A percentile compares a stretch with the other conserved stretches of the same genome.
Conservation (phyloP, 2,888 invertebrate species). For the Elmis aenea region DNA sequence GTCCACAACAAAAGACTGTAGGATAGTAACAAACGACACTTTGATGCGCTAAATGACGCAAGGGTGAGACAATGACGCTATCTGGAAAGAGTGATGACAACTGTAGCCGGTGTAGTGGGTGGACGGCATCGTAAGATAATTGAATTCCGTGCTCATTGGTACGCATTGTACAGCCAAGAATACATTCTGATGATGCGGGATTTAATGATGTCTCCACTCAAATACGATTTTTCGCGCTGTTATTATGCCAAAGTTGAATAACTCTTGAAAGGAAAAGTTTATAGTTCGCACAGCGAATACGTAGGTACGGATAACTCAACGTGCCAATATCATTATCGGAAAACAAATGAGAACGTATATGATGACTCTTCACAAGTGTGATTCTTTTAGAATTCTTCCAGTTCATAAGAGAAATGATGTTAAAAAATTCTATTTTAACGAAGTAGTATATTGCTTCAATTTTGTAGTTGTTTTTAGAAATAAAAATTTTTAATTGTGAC, state of each 20-base stretch:
- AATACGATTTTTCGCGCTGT: constrained; percentile 28
- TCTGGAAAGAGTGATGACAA: constrained; percentile 45
- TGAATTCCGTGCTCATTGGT: constrained; percentile 42
- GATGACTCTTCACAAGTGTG: no score
- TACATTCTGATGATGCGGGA: constrained; percentile 42
- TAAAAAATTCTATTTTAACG: no score
- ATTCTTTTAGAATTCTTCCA: no score
- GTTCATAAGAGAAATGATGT: no score
- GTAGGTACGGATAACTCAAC: no score
- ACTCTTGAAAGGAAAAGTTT: no score
- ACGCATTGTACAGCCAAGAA: constrained; percentile 40
- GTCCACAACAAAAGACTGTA: constrained; percentile 28
- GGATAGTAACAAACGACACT: constrained; percentile 44
- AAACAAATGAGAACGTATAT: no score
- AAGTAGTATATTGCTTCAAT: no score
- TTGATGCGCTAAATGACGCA: constrained; percentile 47
- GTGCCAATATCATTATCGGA: no score
- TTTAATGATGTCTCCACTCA: constrained; percentile 37
- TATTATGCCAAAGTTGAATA: constrained; percentile 2
- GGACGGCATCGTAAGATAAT: constrained; percentile 36
- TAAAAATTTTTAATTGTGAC: no score
- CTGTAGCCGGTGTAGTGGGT: constrained; percentile 32
- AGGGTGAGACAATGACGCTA: constrained; percentile 48
- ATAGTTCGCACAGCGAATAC: no score
- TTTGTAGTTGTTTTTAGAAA: no score